Conservation (phyloP, 2,888 invertebrate species). For the Antitype chi region DNA sequence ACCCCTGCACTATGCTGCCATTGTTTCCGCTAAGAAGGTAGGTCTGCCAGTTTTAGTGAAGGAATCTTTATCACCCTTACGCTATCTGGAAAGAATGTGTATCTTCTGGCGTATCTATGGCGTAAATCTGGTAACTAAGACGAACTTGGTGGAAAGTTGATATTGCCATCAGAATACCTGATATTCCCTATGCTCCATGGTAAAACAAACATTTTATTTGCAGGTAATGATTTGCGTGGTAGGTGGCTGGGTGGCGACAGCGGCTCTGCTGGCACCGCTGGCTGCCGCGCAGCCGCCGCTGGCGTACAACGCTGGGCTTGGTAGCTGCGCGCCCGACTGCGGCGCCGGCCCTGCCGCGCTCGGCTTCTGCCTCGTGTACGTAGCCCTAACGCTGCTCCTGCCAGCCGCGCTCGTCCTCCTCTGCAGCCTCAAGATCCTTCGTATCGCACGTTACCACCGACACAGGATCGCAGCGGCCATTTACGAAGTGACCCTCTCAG, state of each 20-base stretch:
- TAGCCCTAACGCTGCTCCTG: slow-evolving; percentile 91
- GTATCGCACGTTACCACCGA: slow-evolving; percentile 93
- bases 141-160: no score
- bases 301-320: slow-evolving; percentile 86
- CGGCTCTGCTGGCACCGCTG: slow-evolving; percentile 92
- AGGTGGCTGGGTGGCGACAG: slow-evolving; percentile 92
- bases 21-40: slow-evolving; percentile 93
- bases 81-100: not conserved
- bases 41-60: not conserved
- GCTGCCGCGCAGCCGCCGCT: slow-evolving; percentile 90
- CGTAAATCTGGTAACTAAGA: not conserved
- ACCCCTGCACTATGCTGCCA: slow-evolving; percentile 94
- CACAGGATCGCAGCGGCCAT: slow-evolving; percentile 96
- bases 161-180: not conserved
- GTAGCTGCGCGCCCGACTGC: slow-evolving; percentile 93
- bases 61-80: not conserved
- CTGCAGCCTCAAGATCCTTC: slow-evolving; percentile 93
- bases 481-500: slow-evolving; percentile 95
- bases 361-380: slow-evolving; percentile 92
- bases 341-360: slow-evolving; percentile 91
- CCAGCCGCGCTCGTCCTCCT: slow-evolving; percentile 93
- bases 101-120: no score
- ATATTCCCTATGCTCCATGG: not conserved
- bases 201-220: slow-evolving; percentile 48
- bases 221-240: slow-evolving; percentile 92